Base-by-base conservation (phyloP, 2,113 vertebrate species). In the Pseudorhombus dupliciocellatus region DNA sequence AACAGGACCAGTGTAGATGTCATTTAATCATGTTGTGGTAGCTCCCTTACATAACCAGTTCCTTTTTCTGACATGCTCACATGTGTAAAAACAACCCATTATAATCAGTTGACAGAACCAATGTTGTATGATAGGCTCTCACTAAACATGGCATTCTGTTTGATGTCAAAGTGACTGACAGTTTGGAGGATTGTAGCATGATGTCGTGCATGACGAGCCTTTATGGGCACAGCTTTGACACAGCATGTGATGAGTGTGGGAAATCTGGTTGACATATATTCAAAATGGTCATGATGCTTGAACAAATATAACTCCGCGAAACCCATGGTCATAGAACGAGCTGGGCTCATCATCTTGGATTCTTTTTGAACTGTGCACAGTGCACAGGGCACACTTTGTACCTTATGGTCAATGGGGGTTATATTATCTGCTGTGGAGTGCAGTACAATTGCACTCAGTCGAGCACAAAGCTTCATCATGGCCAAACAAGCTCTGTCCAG, bases 341-440 rank as follows among this genome's bases (percentile, higher is more conserved):
- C 15, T 6, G 18, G 4, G 40, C 16, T 16, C 26, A 70, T 25
- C 25, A 57, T 70, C 20, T 18, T 34, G 22, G 25, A 56, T 28
- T 24, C 48, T 40, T 14, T 16, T 9, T 50, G 60, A 55, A 65
- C 12, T 30, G 46, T 21, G 18, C 15, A 44, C 12, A 37, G 46
- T 21, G 18, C 15, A 44, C 64, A 22, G 25, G 52, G 77, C 3
- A 2, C 4, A 37, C 30, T 40, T 30, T 67, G 64, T 77, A 66
- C 73, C 73, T 71, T 4, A 0, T 74, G 62, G 73, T 77, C 70
- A 72, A 74, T 77, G 64, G 54, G 3, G 21, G 28, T 52, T 63
- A 57, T 21, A 55, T 30, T 1, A 46, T 50, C 46, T 21, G 9
- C 20, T 24, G 26, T 14, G 26, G 1, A 53, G 8, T 24, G 12